phyloP scores from a whole-genome alignment of 2,113 vertebrate species.

The Hemichromis elongatus region DNA sequence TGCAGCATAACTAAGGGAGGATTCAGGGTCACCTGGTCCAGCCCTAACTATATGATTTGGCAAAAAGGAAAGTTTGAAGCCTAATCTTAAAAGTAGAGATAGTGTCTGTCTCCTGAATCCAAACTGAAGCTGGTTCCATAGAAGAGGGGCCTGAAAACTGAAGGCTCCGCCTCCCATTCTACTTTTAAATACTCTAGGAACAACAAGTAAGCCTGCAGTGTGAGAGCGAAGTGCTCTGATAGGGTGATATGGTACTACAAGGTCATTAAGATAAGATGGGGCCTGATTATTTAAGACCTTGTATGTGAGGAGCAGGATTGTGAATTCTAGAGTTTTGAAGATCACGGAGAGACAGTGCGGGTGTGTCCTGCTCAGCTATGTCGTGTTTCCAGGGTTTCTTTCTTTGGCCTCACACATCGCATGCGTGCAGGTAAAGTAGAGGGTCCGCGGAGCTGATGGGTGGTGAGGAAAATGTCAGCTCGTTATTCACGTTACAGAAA shows the following conservation, averaged over 20 bases:
- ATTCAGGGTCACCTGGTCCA: neutral
- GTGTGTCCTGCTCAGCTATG: neutral
- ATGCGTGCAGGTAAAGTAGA: neutral
- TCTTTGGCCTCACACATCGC: too few species aligned
- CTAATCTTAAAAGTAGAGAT: accelerated
- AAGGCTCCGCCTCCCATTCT: too few species aligned
- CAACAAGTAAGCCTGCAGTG: too few species aligned
- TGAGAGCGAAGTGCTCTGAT: too few species aligned
- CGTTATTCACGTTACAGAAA: neutral
- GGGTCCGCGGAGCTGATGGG: neutral
- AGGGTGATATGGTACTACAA: too few species aligned
- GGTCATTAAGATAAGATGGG: too few species aligned
- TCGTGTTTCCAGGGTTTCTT: neutral
- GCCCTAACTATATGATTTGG: neutral
- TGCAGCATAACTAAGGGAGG: neutral
- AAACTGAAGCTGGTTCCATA: neutral
- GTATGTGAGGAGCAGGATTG: neutral
- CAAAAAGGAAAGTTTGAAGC: neutral
- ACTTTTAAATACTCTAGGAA: too few species aligned
- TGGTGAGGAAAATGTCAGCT: neutral
- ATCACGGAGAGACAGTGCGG: accelerated
- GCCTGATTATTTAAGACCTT: neutral
- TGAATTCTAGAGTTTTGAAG: neutral
- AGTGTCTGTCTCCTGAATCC: neutral
- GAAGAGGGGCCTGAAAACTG: neutral